A percentile compares a stretch with the other conserved stretches of the same genome.
Conservation (phyloP, 2,797 vertebrate genomes). For the Coccyzus lansbergi region DNA sequence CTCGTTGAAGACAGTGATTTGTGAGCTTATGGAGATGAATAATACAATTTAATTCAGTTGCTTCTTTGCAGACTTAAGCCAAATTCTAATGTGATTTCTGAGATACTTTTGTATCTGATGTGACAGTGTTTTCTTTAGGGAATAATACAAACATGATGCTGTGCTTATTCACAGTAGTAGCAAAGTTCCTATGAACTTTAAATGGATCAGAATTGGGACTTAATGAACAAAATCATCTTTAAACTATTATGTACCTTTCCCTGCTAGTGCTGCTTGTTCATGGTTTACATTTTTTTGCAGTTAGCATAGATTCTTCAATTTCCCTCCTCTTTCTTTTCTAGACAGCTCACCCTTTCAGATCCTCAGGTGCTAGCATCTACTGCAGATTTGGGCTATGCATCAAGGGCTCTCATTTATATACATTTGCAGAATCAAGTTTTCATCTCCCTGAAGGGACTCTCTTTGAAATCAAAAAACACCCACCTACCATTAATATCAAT, state of each 20-base stretch:
- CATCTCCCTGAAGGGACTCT: not conserved
- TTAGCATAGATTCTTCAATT: not conserved
- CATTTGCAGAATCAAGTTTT: not conserved
- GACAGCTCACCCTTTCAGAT: not conserved
- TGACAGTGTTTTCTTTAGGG: not conserved
- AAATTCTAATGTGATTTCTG: not conserved
- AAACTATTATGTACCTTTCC: not conserved
- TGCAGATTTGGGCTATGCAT: not conserved
- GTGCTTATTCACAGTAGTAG: not conserved
- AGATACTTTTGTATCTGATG: not conserved
- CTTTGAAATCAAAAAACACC: not conserved
- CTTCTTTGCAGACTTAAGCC: not conserved
- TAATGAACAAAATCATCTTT: not conserved
- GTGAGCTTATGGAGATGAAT: not conserved
- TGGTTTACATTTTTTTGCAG: not conserved
- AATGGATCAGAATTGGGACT: not conserved
- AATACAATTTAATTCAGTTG: constrained; percentile 21
- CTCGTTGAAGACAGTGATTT: not conserved
- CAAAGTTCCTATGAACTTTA: not conserved
- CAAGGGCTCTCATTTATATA: not conserved
- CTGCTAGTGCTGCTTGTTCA: not conserved
- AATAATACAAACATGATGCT: not conserved
- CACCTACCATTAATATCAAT: not conserved
- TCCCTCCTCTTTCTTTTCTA: not conserved
- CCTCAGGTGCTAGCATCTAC: not conserved